A percentile compares a stretch with the other conserved stretches of the same genome.
Conservation (phyloP, 2,888 invertebrate species). For the Diplazon laetatorius region DNA sequence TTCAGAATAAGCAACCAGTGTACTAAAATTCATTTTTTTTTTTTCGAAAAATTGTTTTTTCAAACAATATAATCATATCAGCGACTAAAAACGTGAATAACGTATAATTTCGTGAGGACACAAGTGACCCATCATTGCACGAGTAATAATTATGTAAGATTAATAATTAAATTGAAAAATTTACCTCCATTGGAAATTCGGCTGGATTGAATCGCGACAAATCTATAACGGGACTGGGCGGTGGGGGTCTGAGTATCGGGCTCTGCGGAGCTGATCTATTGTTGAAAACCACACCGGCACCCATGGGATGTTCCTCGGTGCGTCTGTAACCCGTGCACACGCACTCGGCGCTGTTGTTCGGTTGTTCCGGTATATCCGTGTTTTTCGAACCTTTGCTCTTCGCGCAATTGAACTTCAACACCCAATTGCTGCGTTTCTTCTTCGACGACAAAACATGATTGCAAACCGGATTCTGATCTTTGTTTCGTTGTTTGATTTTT, state of each 20-base stretch:
- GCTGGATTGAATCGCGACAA: conserved; percentile 84
- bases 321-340: conserved; percentile 88
- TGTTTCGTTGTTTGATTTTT: conserved; percentile 80
- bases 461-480: conserved; percentile 79
- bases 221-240: conserved; percentile 83
- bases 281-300: conserved; percentile 81
- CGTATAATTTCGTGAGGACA: too few species aligned
- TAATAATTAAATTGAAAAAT: conserved; percentile 5
- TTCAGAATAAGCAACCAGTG: too few species aligned
- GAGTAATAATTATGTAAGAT: neutral
- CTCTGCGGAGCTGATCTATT: conserved; percentile 78
- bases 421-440: conserved; percentile 81
- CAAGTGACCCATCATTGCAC: too few species aligned
- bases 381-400: conserved; percentile 80
- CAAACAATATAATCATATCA: too few species aligned
- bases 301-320: conserved; percentile 83
- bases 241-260: conserved; percentile 78
- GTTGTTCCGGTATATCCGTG: conserved; percentile 80
- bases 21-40: too few species aligned
- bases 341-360: conserved; percentile 83
- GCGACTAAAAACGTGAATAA: too few species aligned
- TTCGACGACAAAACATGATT: conserved; percentile 80
- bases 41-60: too few species aligned
- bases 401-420: conserved; percentile 80
- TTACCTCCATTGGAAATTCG: conserved; percentile 83